Evolutionary conservation across 2,888 invertebrate genomes (phyloP).

Genomic region (Lasioglossum leucozonium): DNA sequence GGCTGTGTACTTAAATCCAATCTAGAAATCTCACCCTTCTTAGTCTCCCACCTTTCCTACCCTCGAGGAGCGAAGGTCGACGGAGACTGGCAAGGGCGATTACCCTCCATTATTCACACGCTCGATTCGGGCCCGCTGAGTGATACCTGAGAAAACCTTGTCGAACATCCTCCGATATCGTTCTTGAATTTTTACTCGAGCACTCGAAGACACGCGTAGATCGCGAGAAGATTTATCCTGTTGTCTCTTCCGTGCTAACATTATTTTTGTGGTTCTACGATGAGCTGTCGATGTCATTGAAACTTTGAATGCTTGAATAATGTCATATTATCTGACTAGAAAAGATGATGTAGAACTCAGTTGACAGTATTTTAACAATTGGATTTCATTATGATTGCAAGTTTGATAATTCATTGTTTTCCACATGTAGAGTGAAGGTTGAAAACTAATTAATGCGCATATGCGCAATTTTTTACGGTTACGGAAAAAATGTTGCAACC

Average conservation of each 20-base stretch:
- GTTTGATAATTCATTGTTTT: neutral
- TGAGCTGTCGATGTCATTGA: neutral
- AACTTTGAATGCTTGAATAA: neutral
- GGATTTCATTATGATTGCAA: neutral
- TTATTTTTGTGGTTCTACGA: too few species aligned
- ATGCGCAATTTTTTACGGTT: neutral
- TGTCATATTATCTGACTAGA: neutral
- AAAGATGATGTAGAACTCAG: neutral
- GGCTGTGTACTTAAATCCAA: slow-evolving; percentile 82
- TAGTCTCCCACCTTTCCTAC: slow-evolving; percentile 65
- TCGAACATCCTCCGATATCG: slow-evolving; percentile 61
- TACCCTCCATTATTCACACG: slow-evolving; percentile 83
- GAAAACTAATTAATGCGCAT: neutral
- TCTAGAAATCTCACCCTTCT: slow-evolving; percentile 78
- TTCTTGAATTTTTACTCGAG: slow-evolving; percentile 15
- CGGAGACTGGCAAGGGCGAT: slow-evolving; percentile 79
- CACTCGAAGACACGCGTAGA: neutral
- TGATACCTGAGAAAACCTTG: slow-evolving; percentile 76
- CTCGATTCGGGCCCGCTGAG: slow-evolving; percentile 74
- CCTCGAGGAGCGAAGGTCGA: slow-evolving; percentile 71
- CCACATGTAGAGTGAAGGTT: neutral
- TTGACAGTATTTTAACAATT: neutral
- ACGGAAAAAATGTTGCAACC: neutral
- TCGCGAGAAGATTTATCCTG: neutral
- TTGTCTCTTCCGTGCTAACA: neutral